Percentiles rank a stretch among this genome's conserved stretches.
Conservation (phyloP, 2,888 invertebrate genomes). For the Drosophila emarginata region DNA sequence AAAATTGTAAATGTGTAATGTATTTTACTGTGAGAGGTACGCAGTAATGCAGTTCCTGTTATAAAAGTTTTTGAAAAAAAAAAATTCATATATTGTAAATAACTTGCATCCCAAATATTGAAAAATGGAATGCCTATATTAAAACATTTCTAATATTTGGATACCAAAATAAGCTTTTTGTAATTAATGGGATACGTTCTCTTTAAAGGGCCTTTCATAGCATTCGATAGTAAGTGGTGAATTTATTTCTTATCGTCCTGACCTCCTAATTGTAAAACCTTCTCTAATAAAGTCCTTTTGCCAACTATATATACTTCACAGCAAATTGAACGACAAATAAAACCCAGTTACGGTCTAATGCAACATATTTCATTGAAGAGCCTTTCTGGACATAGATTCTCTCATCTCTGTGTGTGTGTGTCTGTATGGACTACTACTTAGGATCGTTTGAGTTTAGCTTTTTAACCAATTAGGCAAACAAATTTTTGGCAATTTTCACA, state of each 20-base stretch:
- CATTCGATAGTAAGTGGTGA: too few species aligned
- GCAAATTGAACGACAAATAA: too few species aligned
- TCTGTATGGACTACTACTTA: neutral
- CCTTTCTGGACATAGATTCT: neutral
- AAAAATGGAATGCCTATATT: neutral
- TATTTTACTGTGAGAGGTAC: neutral
- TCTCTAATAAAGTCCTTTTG: too few species aligned
- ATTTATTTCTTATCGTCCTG: too few species aligned
- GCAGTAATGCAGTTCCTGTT: neutral
- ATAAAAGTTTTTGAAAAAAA: neutral
- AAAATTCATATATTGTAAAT: neutral
- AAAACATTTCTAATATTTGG: neutral
- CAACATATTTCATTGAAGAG: too few species aligned
- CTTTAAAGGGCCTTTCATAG: too few species aligned
- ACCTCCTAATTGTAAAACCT: too few species aligned
- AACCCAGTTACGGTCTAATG: too few species aligned
- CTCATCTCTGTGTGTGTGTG: neutral
- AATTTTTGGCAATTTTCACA: conserved; percentile 64
- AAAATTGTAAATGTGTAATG: neutral
- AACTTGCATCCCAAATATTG: neutral
- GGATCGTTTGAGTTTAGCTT: neutral
- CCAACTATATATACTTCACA: too few species aligned
- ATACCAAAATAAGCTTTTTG: neutral
- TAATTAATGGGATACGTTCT: too few species aligned
- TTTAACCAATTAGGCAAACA: conserved; percentile 63